phyloP scores from a whole-genome alignment of 2,797 vertebrate species.

The Pseudochaenichthys georgianus region DNA sequence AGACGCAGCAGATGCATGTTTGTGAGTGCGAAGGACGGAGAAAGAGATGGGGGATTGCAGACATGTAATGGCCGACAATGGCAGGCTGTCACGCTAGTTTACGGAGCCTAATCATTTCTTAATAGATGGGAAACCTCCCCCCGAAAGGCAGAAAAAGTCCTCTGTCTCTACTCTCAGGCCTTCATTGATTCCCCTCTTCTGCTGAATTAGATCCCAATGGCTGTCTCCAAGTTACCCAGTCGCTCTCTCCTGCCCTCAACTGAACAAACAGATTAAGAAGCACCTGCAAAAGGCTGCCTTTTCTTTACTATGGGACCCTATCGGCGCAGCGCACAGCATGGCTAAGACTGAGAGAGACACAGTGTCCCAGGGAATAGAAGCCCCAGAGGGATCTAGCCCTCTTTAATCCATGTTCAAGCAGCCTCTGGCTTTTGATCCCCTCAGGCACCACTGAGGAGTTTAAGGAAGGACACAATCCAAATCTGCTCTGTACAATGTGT shows the following conservation, averaged over 20 bases:
- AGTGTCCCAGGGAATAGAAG: constrained; percentile 71
- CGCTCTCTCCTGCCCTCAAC: constrained; percentile 71
- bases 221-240: constrained; percentile 69
- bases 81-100: constrained; percentile 86
- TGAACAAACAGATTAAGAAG: constrained; percentile 82
- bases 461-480: constrained; percentile 71
- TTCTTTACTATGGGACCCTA: constrained; percentile 60
- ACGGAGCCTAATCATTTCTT: constrained; percentile 88
- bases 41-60: constrained; percentile 73
- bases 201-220: constrained; percentile 80
- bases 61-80: constrained; percentile 82
- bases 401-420: constrained; percentile 83
- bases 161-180: constrained; percentile 64
- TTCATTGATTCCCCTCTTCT: constrained; percentile 82
- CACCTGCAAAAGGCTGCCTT: constrained; percentile 77
- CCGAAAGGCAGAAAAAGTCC: constrained; percentile 67
- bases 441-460: constrained; percentile 74
- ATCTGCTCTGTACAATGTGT: constrained; percentile 66
- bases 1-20: constrained; percentile 83
- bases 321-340: constrained; percentile 69
- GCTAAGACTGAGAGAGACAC: constrained; percentile 75
- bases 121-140: constrained; percentile 82
- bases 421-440: constrained; percentile 81
- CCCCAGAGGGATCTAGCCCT: constrained; percentile 75
- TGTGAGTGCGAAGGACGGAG: constrained; percentile 66